A percentile compares a stretch with the other conserved stretches of the same genome.
Evolutionary conservation across 2,888 invertebrate species (phyloP).

Genomic region (Pheosia gnoma): DNA sequence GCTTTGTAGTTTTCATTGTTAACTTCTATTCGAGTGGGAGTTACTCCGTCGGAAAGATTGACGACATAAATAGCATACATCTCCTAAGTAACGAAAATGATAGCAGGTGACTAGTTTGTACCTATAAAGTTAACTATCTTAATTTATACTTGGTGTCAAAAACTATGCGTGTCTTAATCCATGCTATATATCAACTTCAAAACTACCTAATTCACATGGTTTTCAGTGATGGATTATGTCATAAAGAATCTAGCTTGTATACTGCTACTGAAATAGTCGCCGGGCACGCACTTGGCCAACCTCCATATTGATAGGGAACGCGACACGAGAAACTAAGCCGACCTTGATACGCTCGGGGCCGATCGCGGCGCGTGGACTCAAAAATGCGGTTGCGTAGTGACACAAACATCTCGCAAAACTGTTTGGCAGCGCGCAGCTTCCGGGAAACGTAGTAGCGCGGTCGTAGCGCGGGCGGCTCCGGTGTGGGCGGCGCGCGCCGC

Average conservation of each 20-base stretch:
- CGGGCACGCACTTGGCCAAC: slow-evolving; percentile 6
- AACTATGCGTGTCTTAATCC: background rate
- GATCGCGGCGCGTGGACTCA: slow-evolving; percentile 17
- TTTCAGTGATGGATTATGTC: slow-evolving; percentile 4
- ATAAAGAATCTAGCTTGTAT: slow-evolving; percentile 6
- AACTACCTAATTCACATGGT: background rate
- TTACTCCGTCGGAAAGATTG: no score
- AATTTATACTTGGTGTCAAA: background rate
- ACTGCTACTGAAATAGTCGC: slow-evolving; percentile 6
- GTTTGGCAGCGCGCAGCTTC: slow-evolving; percentile 49
- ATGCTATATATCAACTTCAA: background rate
- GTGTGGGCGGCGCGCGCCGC: slow-evolving; percentile 25
- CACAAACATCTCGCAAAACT: slow-evolving; percentile 42
- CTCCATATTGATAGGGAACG: slow-evolving; percentile 6
- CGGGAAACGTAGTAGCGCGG: slow-evolving; percentile 42
- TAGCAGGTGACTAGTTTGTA: no score
- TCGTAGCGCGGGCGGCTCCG: slow-evolving; percentile 22
- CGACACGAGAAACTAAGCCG: slow-evolving; percentile 2
- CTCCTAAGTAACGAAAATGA: no score
- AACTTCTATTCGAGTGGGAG: no score
- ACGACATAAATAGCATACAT: no score
- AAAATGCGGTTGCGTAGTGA: slow-evolving; percentile 27
- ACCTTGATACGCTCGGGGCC: slow-evolving; percentile 12
- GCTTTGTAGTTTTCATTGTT: no score
- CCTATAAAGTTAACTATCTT: background rate